Evolutionary conservation across 2,113 vertebrate genomes (phyloP).

Genomic region (Heptranchias perlo): DNA sequence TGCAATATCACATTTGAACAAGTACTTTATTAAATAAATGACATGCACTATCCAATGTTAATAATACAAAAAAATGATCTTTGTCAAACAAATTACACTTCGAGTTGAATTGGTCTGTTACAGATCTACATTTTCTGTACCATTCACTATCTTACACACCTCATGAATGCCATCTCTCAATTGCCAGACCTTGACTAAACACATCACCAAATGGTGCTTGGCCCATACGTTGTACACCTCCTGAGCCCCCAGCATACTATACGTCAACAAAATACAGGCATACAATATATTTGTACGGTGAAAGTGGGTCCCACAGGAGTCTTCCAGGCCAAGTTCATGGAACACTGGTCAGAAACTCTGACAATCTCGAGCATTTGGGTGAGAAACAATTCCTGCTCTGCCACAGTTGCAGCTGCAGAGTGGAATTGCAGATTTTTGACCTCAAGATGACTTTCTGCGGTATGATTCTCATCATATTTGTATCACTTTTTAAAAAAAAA

Average conservation of each 20-base stretch:
- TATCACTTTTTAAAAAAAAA: neutral
- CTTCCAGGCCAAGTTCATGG: neutral
- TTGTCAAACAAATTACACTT: too few species aligned
- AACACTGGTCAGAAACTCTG: neutral
- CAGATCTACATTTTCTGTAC: neutral
- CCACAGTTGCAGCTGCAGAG: neutral
- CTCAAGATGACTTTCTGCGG: neutral
- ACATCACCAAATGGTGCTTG: too few species aligned
- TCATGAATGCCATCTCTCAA: neutral
- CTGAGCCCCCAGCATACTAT: too few species aligned
- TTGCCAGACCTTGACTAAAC: too few species aligned
- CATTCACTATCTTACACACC: neutral
- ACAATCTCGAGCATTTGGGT: too few species aligned
- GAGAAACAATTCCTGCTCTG: neutral
- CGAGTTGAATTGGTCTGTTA: neutral
- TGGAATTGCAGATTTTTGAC: too few species aligned
- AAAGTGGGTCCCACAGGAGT: neutral
- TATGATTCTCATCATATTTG: neutral
- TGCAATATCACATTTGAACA: too few species aligned
- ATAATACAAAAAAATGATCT: too few species aligned
- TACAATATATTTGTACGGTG: neutral
- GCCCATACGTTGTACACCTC: neutral
- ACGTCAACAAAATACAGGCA: neutral
- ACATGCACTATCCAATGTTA: too few species aligned
- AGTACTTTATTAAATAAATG: too few species aligned